Evolutionary conservation across 2,113 vertebrate genomes (phyloP).

Genomic region (Corapipo altera): DNA sequence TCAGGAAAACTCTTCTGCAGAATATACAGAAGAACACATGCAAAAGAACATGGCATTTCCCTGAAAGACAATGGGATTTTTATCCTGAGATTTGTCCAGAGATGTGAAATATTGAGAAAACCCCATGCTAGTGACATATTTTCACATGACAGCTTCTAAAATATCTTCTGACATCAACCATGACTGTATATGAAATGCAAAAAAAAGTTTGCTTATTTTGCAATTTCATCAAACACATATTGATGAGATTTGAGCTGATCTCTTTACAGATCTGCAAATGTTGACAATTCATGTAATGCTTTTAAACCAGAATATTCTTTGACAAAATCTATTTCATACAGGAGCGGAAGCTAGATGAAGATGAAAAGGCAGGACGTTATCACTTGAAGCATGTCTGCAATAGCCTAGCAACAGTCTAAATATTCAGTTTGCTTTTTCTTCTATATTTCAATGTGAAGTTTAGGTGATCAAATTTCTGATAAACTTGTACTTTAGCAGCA

Average conservation of each 20-base stretch:
- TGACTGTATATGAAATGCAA: background rate
- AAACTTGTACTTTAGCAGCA: background rate
- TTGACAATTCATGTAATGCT: background rate
- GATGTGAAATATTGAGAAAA: background rate
- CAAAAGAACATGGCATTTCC: background rate
- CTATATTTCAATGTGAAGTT: background rate
- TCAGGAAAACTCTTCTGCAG: background rate
- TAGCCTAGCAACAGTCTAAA: background rate
- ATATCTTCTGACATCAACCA: background rate
- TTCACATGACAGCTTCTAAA: background rate
- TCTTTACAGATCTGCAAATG: background rate
- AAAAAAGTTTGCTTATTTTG: background rate
- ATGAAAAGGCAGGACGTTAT: background rate
- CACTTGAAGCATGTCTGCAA: background rate
- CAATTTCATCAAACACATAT: background rate
- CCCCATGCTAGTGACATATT: fast-evolving
- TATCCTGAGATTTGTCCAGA: background rate
- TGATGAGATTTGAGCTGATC: background rate
- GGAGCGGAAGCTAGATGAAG: background rate
- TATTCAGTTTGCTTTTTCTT: background rate
- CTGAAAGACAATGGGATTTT: background rate
- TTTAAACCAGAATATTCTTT: background rate
- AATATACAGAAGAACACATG: fast-evolving
- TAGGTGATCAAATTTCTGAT: background rate
- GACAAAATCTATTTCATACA: background rate